phyloP scores from a whole-genome alignment of 2,797 vertebrate species.

The Muraenolepis orangiensis region DNA sequence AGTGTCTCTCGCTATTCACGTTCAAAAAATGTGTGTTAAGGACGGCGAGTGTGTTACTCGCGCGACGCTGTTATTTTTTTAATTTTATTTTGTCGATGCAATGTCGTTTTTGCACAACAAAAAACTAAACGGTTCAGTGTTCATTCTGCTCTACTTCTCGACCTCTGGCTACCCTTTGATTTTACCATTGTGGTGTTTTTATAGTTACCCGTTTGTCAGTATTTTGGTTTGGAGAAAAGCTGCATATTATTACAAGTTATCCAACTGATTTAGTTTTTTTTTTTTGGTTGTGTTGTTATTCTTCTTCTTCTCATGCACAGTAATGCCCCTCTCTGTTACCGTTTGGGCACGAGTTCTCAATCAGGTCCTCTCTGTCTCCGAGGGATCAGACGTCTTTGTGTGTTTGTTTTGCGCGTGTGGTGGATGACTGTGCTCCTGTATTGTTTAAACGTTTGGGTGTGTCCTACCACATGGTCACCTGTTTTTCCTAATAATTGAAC shows the following conservation, averaged over 20 bases:
- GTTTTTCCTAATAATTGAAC: slow-evolving; percentile 50
- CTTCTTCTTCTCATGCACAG: slow-evolving; percentile 23
- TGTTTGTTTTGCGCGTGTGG: slow-evolving; percentile 14
- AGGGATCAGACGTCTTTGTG: neutral
- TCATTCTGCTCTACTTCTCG: slow-evolving; percentile 49
- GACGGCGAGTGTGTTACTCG: slow-evolving; percentile 36
- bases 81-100: too few species aligned
- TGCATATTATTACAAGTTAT: slow-evolving; percentile 49
- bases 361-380: slow-evolving; percentile 56
- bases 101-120: slow-evolving; percentile 56
- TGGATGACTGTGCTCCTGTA: slow-evolving; percentile 4
- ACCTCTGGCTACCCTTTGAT: slow-evolving; percentile 55
- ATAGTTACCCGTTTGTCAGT: slow-evolving; percentile 68
- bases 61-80: slow-evolving; percentile 43
- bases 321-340: slow-evolving; percentile 34
- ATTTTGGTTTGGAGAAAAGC: slow-evolving; percentile 61
- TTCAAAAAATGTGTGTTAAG: too few species aligned
- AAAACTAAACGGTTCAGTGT: slow-evolving; percentile 30
- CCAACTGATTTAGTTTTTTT: slow-evolving; percentile 37
- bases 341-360: slow-evolving; percentile 39
- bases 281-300: too few species aligned
- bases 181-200: slow-evolving; percentile 71
- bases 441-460: neutral
- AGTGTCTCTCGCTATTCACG: too few species aligned
- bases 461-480: neutral